These are phyloP conservation scores for Luperina nickerlii DNA, from an alignment of 2,888 invertebrate genomes.

Conservation along the genomic window DNA sequence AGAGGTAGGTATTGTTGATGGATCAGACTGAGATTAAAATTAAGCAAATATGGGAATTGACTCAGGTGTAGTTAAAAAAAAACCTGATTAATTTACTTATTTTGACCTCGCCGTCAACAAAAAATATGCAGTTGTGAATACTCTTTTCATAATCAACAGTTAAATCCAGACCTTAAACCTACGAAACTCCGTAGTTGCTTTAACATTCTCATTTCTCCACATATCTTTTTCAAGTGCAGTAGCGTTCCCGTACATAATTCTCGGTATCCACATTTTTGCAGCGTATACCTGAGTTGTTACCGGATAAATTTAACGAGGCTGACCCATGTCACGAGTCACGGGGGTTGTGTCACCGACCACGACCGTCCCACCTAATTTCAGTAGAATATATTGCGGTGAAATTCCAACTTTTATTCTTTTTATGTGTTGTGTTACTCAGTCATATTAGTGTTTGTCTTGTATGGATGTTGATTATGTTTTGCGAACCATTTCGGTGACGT, in stretches of 20 bases:
- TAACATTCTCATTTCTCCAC: constrained; percentile 30
- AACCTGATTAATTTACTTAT: background rate
- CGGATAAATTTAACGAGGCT: constrained; percentile 79
- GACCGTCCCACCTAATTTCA: constrained; percentile 73
- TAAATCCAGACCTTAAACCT: background rate
- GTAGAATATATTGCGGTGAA: constrained; percentile 71
- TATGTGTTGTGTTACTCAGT: constrained; percentile 59
- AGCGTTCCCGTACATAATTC: constrained; percentile 62
- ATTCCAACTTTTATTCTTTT: constrained; percentile 66
- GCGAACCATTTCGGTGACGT: background rate
- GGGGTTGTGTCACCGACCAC: constrained; percentile 70
- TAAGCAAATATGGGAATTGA: background rate
- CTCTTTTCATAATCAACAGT: background rate
- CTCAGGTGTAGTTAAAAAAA: background rate
- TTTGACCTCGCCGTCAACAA: background rate
- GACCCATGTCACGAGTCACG: constrained; percentile 78
- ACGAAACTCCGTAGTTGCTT: background rate
- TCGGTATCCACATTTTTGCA: constrained; percentile 55
- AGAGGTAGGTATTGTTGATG: background rate
- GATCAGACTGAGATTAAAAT: background rate
- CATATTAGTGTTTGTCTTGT: constrained; percentile 61
- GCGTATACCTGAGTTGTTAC: constrained; percentile 66
- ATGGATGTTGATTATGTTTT: constrained; percentile 32
- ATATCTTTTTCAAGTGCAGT: constrained; percentile 68
- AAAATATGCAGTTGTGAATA: background rate